Percentiles rank a stretch among this genome's conserved stretches.
phyloP scores from a whole-genome alignment of 2,888 invertebrate species.

The Atethmia centrago region DNA sequence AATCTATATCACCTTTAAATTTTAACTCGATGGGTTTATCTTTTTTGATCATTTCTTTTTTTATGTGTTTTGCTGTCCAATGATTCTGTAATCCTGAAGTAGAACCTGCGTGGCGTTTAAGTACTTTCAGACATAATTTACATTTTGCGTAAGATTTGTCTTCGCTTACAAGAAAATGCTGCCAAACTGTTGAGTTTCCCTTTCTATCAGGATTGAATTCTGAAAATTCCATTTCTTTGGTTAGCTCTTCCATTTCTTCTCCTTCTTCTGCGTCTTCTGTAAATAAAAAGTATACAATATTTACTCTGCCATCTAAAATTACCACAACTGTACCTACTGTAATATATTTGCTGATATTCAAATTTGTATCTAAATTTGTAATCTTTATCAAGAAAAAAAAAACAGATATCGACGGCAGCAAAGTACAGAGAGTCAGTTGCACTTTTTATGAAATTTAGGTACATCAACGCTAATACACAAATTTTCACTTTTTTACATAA shows the following conservation, averaged over 20 bases:
- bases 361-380: neutral
- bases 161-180: constrained; percentile 11
- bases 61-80: constrained; percentile 14
- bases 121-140: constrained; percentile 25
- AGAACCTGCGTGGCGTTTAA: constrained; percentile 16
- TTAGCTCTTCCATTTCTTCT: neutral
- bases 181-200: constrained; percentile 20
- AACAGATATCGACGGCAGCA: neutral
- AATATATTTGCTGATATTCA: neutral
- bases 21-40: neutral
- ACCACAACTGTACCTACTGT: neutral
- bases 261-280: neutral
- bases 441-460: too few species aligned
- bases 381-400: neutral
- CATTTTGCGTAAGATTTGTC: constrained; percentile 29
- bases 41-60: neutral
- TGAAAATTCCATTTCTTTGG: neutral
- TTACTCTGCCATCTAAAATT: neutral
- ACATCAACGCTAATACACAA: too few species aligned
- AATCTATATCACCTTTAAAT: constrained; percentile 3
- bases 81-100: constrained; percentile 23
- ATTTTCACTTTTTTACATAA: too few species aligned
- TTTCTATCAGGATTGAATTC: constrained; percentile 7
- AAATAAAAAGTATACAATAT: neutral
- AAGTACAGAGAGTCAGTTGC: too few species aligned